Evolutionary conservation across 2,888 invertebrate genomes (phyloP).

Genomic region (Nomada hirtipes): DNA sequence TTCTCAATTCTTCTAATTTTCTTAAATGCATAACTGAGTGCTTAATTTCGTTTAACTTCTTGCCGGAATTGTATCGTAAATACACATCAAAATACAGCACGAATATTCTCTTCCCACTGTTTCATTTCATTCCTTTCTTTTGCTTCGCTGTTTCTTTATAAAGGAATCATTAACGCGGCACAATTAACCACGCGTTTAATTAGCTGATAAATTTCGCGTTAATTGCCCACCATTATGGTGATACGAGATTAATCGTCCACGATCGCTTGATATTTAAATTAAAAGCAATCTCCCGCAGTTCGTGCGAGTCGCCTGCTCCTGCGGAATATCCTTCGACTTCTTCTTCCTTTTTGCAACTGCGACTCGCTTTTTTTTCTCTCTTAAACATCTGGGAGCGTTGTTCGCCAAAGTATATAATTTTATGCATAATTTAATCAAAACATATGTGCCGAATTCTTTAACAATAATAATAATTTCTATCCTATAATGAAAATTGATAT

Average conservation of each 20-base stretch:
- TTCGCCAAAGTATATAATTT: conserved; percentile 12
- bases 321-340: not conserved
- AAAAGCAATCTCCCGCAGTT: conserved; percentile 63
- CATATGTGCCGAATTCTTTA: not conserved
- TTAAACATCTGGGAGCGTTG: conserved; percentile 1
- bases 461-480: no score
- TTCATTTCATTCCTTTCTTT: not conserved
- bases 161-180: conserved; percentile 58
- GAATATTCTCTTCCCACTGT: not conserved
- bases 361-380: not conserved
- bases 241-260: conserved; percentile 66
- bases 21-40: not conserved
- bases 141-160: conserved; percentile 14
- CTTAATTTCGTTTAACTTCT: conserved; percentile 36
- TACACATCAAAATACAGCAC: conserved; percentile 19
- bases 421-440: not conserved
- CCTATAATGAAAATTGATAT: no score
- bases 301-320: conserved; percentile 27
- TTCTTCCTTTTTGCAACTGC: no score
- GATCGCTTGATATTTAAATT: conserved; percentile 74
- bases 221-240: conserved; percentile 68
- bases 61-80: conserved; percentile 2
- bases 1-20: not conserved
- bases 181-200: conserved; percentile 77
- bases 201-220: conserved; percentile 78